Conservation (phyloP, 1,140 invertebrate species). For the Nautilus pompilius region DNA sequence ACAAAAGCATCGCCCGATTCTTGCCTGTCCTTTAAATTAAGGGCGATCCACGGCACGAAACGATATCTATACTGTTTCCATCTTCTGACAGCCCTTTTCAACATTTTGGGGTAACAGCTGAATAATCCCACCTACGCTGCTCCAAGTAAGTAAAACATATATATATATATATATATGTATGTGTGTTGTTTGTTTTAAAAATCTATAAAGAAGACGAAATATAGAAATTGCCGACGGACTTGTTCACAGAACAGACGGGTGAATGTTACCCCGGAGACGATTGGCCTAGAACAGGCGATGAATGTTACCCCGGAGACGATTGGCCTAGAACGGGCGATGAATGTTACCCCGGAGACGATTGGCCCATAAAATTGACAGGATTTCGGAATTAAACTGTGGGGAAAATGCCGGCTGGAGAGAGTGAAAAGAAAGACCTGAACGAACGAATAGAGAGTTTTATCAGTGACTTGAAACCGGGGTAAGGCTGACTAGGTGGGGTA, state of each 20-base stretch:
- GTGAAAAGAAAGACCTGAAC: conserved; percentile 31
- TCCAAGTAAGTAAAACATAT: too few relatives aligned
- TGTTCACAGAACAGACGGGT: background rate
- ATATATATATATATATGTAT: too few relatives aligned
- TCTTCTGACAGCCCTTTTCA: conserved; percentile 15
- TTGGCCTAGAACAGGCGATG: too few relatives aligned
- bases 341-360: background rate
- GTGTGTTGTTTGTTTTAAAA: too few relatives aligned
- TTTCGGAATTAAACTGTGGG: background rate
- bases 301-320: conserved; percentile 7
- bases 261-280: conserved; percentile 7
- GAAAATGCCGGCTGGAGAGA: conserved; percentile 22
- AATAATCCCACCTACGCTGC: too few relatives aligned
- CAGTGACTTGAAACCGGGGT: conserved; percentile 35
- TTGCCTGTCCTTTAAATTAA: conserved; percentile 39
- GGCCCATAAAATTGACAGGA: background rate
- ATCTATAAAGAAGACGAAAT: background rate
- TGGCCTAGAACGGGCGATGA: too few relatives aligned
- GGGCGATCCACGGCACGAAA: conserved; percentile 40
- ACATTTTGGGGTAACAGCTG: too few relatives aligned
- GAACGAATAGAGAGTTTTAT: conserved; percentile 35
- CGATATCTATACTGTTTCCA: conserved; percentile 40
- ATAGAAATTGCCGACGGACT: background rate
- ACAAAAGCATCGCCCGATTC: too few relatives aligned
- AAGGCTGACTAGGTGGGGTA: too few relatives aligned